Conservation (phyloP, 2,888 invertebrate genomes). For the Tenthredo notha region DNA sequence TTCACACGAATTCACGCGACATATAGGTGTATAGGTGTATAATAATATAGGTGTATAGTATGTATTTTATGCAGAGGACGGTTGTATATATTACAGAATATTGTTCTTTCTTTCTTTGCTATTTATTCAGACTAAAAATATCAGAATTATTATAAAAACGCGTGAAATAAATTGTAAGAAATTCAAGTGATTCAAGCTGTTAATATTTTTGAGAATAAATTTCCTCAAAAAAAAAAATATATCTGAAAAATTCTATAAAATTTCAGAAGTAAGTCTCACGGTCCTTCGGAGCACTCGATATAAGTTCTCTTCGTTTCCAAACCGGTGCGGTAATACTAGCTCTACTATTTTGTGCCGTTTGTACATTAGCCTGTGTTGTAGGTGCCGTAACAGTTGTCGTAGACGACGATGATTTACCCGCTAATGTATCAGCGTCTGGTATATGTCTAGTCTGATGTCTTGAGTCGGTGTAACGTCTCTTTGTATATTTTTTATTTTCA, state of each 20-base stretch:
- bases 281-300: slow-evolving; percentile 86
- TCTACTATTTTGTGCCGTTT: slow-evolving; percentile 66
- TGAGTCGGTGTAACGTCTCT: slow-evolving; percentile 82
- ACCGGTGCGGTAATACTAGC: slow-evolving; percentile 78
- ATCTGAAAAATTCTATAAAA: too few relatives aligned
- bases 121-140: not conserved
- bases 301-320: slow-evolving; percentile 90
- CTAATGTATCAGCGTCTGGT: slow-evolving; percentile 80
- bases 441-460: slow-evolving; percentile 82
- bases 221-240: too few relatives aligned
- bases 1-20: not conserved
- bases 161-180: not conserved
- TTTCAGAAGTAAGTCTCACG: slow-evolving; percentile 69
- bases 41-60: not conserved
- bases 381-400: slow-evolving; percentile 66
- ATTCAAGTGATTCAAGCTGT: too few relatives aligned
- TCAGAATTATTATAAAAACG: not conserved
- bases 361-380: slow-evolving; percentile 60
- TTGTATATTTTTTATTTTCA: slow-evolving; percentile 83
- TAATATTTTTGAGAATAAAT: too few relatives aligned
- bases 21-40: not conserved
- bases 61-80: not conserved
- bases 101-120: not conserved
- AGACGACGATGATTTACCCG: slow-evolving; percentile 65
- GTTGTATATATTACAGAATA: not conserved